Base-by-base conservation (phyloP, 2,113 vertebrate species). In the Gymnocephalus cernua region DNA sequence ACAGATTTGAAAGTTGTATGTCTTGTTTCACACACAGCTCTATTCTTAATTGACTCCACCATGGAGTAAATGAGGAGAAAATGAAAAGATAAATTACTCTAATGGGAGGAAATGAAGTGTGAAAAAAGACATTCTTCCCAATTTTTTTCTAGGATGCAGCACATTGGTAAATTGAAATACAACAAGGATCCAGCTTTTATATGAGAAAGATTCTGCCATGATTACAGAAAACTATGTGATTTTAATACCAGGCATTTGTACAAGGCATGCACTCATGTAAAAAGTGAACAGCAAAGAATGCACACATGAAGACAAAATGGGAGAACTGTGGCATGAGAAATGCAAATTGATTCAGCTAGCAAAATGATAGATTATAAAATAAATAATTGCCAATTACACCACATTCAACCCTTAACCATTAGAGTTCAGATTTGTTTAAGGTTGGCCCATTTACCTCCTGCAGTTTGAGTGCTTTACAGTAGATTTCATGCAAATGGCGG, bases 51-150 rank as follows among this genome's bases (percentile, higher is more conserved):
- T 93, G 91, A 93, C 86, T 90, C 76, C 90, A 86, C 77, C 86
- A 86, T 87, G 92, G 89, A 89, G 90, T 90, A 90, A 92, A 93
- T 92, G 92, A 91, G 92, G 90, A 91, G 86, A 93, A 92, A 94
- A 93, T 92, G 86, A 93, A 93, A 91, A 93, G 90, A 94, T 91
- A 88, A 91, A 93, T 92, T 51, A 89, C 91, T 80, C 83, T 93
- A 94, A 94, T 94, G 90, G 90, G 91, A 84, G 86, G 88, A 93
- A 92, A 94, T 93, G 91, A 87, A 91, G 90, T 85, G 91, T 94
- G 93, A 91, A 90, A 85, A 91, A 67, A 91, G 66, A 91, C 86
- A 90, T 90, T 92, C 82, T 82, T 85, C 70, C 41, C 51, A 74
- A 78, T 90, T 86, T 88, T 90, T 89, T 90, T 65, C 32, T 53